These are phyloP conservation scores for Nysson spinosus DNA, from an alignment of 2,888 invertebrate species.

Conservation along the genomic window DNA sequence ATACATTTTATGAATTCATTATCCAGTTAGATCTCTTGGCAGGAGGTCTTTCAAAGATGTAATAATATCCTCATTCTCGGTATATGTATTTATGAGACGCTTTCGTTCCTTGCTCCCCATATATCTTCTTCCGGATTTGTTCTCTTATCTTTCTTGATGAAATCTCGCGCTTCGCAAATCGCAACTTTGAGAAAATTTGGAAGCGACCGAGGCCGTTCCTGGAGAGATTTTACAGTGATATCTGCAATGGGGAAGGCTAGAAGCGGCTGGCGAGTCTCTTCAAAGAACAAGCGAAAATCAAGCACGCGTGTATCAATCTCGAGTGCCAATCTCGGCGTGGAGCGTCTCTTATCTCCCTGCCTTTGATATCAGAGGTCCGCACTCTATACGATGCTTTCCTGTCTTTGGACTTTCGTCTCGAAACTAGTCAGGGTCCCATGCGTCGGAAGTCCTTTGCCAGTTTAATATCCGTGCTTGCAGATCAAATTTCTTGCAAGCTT, in stretches of 20 bases:
- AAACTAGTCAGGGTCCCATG: slow-evolving; percentile 18
- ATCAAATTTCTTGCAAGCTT: slow-evolving; percentile 44
- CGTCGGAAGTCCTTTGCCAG: slow-evolving; percentile 11
- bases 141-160: slow-evolving; percentile 2
- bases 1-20: too few relatives aligned
- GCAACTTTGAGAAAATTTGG: slow-evolving; percentile 22
- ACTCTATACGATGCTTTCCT: slow-evolving; percentile 24
- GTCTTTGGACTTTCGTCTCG: slow-evolving; percentile 43
- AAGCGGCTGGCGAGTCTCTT: slow-evolving; percentile 32
- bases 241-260: slow-evolving; percentile 1
- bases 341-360: slow-evolving; percentile 48
- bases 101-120: background rate
- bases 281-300: slow-evolving; percentile 58
- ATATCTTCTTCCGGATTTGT: background rate
- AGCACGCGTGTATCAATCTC: slow-evolving; percentile 59
- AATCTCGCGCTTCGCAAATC: slow-evolving; percentile 23
- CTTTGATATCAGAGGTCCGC: slow-evolving; percentile 52
- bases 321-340: slow-evolving; percentile 54
- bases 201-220: slow-evolving; percentile 33
- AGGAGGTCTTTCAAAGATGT: too few relatives aligned
- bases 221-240: slow-evolving; percentile 26
- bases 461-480: slow-evolving; percentile 49
- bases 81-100: too few relatives aligned
- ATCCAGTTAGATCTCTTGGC: too few relatives aligned
- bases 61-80: too few relatives aligned